A percentile compares a stretch with the other conserved stretches of the same genome.
phyloP scores from a whole-genome alignment of 2,113 vertebrate species.

The Crotalus viridis region DNA sequence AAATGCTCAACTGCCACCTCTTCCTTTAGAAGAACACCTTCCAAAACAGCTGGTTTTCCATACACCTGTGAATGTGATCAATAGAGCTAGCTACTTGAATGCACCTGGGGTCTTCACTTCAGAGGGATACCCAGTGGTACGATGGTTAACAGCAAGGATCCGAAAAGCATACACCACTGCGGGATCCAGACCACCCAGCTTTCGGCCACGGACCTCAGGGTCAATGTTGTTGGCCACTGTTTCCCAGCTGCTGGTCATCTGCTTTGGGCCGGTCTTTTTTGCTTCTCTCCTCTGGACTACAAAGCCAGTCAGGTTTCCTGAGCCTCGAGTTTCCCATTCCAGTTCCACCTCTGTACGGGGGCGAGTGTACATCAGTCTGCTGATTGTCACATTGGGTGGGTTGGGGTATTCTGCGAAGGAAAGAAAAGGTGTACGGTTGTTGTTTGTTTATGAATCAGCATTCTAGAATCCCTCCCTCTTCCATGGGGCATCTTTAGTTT shows the following conservation, averaged over 20 bases:
- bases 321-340: slow-evolving; percentile 75
- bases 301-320: slow-evolving; percentile 79
- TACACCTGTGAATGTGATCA: not conserved
- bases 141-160: slow-evolving; percentile 83
- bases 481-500: not conserved
- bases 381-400: slow-evolving; percentile 85
- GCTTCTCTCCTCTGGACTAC: slow-evolving; percentile 75
- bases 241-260: slow-evolving; percentile 70
- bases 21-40: not conserved
- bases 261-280: slow-evolving; percentile 33
- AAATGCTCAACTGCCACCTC: not conserved
- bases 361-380: slow-evolving; percentile 73
- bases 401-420: slow-evolving; percentile 76
- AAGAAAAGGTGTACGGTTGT: not conserved
- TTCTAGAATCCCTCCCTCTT: not conserved
- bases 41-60: not conserved
- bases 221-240: slow-evolving; percentile 71
- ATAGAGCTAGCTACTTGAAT: slow-evolving; percentile 5
- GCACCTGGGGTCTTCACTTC: slow-evolving; percentile 87
- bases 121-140: slow-evolving; percentile 83
- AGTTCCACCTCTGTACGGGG: slow-evolving; percentile 81
- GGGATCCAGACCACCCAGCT: slow-evolving; percentile 78
- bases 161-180: slow-evolving; percentile 79
- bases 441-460: not conserved
- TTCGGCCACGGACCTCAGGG: slow-evolving; percentile 72